These are phyloP conservation scores for Lithophane leautieri DNA, from an alignment of 2,888 invertebrate genomes.

Conservation along the genomic window DNA sequence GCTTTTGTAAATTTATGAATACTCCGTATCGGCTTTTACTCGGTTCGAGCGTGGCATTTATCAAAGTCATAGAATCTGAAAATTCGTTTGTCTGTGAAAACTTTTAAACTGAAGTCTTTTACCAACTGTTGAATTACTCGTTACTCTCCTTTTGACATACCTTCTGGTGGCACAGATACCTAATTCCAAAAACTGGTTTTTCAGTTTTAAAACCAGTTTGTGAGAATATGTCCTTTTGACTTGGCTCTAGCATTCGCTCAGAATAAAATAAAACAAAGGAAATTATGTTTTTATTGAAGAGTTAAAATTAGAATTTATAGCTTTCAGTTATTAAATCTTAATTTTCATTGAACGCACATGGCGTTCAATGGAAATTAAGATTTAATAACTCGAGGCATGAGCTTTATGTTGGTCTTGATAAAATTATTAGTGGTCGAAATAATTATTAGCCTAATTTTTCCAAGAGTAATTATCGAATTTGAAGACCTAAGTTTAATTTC, in stretches of 20 bases:
- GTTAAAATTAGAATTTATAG: background rate
- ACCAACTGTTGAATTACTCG: background rate
- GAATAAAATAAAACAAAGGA: background rate
- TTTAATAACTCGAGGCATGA: slow-evolving; percentile 12
- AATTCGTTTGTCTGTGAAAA: background rate
- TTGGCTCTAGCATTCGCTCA: background rate
- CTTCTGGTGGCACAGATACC: background rate
- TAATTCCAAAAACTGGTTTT: background rate
- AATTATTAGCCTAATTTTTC: background rate
- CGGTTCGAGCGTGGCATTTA: too few species aligned
- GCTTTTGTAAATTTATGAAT: background rate
- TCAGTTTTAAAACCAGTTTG: background rate
- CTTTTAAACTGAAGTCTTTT: background rate
- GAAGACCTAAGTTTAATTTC: background rate
- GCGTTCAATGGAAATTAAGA: slow-evolving; percentile 16
- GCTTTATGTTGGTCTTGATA: background rate
- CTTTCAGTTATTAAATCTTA: background rate
- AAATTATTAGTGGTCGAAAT: background rate
- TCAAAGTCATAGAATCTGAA: background rate
- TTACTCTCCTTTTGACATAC: background rate
- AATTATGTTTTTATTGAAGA: background rate
- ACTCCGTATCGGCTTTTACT: background rate
- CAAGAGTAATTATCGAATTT: background rate
- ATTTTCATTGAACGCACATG: background rate
- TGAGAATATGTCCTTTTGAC: background rate